Percentiles rank a stretch among this genome's conserved stretches.
phyloP scores from a whole-genome alignment of 1,140 invertebrate genomes.

The Papilio machaon region DNA sequence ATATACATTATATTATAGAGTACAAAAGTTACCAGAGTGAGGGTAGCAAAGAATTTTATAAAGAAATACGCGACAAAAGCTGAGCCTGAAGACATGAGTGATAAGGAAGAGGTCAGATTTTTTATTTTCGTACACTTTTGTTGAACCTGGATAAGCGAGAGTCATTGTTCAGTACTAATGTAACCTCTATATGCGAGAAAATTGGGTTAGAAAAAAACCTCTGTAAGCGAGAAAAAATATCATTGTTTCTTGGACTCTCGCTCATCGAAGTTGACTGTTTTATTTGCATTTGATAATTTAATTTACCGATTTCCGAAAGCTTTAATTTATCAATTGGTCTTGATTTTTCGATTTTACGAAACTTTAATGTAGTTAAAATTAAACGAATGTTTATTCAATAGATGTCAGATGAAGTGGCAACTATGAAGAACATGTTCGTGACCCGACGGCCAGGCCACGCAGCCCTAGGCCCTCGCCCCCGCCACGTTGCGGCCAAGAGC shows the following conservation, averaged over 20 bases:
- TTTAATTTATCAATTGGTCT: too few species aligned
- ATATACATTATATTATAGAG: slow-evolving; percentile 40
- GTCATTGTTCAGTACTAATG: too few species aligned
- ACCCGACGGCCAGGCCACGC: not conserved
- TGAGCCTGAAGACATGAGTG: slow-evolving; percentile 56
- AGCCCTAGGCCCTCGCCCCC: not conserved
- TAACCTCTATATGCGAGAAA: too few species aligned
- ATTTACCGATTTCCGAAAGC: too few species aligned
- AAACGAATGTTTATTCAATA: slow-evolving; percentile 33
- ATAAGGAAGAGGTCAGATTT: slow-evolving; percentile 41
- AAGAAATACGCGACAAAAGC: slow-evolving; percentile 54
- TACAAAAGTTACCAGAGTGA: slow-evolving; percentile 50
- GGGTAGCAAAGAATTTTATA: slow-evolving; percentile 55
- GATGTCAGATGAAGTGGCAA: slow-evolving; percentile 56
- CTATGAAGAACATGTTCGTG: slow-evolving; percentile 58
- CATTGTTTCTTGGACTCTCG: too few species aligned
- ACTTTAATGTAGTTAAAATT: not conserved
- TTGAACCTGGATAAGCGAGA: too few species aligned
- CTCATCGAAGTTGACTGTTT: too few species aligned
- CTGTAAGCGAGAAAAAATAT: too few species aligned
- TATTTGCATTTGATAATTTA: too few species aligned
- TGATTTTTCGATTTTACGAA: too few species aligned
- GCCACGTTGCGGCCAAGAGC: slow-evolving; percentile 40
- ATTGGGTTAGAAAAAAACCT: too few species aligned
- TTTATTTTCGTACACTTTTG: too few species aligned